Evolutionary conservation across 2,797 vertebrate genomes (phyloP), one percentile per base, ranked within the genome.

Genomic region (Sebastes aleutianus): DNA sequence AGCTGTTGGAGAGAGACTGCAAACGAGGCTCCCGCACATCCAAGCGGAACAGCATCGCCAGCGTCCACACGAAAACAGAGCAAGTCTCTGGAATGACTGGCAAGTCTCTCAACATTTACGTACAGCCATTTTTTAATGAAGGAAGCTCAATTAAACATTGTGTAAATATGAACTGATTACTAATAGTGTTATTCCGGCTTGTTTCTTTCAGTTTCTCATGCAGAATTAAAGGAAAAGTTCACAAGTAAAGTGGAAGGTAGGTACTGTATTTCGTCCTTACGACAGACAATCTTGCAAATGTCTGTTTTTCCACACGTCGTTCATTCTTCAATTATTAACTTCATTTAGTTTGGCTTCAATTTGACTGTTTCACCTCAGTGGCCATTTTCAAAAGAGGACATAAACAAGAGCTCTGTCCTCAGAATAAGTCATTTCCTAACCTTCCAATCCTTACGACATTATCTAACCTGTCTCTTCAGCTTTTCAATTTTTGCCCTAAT

Each of bases 161-260:
- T 50, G 47, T 50, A 50, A 50, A 50, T 20, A 50, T 50, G 8
- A 18, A 50, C 47, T 50, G 47, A 20, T 50, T 50, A 20, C 47
- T 50, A 20, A 50, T 50, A 50, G 47, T 50, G 47, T 50, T 50
- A 50, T 50, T 0, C 16, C 3, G 16, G 18, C 47, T 50, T 20
- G 47, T 50, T 50, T 50, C 10, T 62, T 62, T 58, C 9, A 32
- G 53, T 68, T 81, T 90, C 43, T 83, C 54, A 20, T 83, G 67
- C 73, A 93, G 94, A 90, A 6, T 34, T 76, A 11, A 94, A 92
- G 68, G 91, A 90, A 61, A 92, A 73, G 79, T 87, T 93, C 66
- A 79, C 75, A 14, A 91, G 82, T 65, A 92, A 92, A 87, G 93
- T 95, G 2, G 92, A 93, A 88, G 94, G 95, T 95, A 88, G 22